Conservation (phyloP, 1,140 invertebrate species). For the Temnothorax curvispinosus region DNA sequence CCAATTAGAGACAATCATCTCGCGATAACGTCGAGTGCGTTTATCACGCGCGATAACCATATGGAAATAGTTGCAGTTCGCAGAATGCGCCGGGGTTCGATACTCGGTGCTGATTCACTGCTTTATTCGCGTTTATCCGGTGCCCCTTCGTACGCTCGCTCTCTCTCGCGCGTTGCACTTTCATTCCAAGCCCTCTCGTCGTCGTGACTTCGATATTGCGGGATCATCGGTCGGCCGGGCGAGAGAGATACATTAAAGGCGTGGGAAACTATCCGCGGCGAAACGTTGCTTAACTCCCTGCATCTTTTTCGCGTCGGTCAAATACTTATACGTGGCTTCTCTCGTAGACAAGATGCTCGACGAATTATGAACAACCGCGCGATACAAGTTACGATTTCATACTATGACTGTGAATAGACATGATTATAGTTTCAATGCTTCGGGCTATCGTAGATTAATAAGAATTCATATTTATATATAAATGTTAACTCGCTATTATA, state of each 20-base stretch:
- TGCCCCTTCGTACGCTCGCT: constrained; percentile 35
- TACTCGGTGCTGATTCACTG: constrained; percentile 42
- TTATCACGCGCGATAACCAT: background rate
- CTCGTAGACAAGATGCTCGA: background rate
- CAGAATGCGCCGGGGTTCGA: background rate
- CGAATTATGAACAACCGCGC: background rate
- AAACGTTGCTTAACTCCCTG: constrained; percentile 28
- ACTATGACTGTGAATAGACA: background rate
- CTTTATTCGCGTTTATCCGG: constrained; percentile 58
- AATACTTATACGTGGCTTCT: background rate
- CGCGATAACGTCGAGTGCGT: background rate
- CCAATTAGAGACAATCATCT: background rate
- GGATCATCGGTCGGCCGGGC: constrained; percentile 47
- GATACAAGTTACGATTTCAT: background rate
- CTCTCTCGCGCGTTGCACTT: constrained; percentile 38
- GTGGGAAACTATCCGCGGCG: constrained; percentile 41
- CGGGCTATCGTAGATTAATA: background rate
- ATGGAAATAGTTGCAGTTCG: constrained; percentile 41
- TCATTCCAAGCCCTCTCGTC: constrained; percentile 47
- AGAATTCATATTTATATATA: background rate
- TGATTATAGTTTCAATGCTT: background rate
- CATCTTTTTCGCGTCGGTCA: constrained; percentile 24
- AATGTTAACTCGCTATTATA: background rate
- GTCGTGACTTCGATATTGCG: constrained; percentile 60
- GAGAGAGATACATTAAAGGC: constrained; percentile 37